phyloP scores from a whole-genome alignment of 2,797 vertebrate species.

The Ibycter americanus region DNA sequence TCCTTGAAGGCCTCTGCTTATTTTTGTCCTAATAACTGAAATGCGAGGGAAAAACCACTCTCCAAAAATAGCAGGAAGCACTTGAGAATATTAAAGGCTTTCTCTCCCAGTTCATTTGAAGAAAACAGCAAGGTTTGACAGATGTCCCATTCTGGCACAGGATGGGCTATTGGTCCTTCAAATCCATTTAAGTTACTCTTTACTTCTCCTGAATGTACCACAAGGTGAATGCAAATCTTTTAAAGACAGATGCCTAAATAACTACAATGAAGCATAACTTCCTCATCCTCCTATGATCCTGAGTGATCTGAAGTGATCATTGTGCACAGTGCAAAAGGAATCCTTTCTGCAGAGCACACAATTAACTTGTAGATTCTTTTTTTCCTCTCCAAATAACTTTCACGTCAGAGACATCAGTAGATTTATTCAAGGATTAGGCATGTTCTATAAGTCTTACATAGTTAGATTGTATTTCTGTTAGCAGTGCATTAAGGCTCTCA shows the following conservation, averaged over 20 bases:
- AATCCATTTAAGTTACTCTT: background rate
- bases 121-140: background rate
- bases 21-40: background rate
- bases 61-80: background rate
- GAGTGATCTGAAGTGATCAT: fast-evolving
- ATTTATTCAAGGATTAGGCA: background rate
- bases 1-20: background rate
- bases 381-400: background rate
- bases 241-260: background rate
- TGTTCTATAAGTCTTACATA: background rate
- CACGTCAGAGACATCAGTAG: background rate
- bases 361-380: background rate
- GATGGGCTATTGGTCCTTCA: background rate
- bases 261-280: background rate
- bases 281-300: background rate
- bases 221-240: background rate
- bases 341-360: background rate
- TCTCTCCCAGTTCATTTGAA: background rate
- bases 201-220: background rate
- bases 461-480: background rate
- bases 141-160: background rate
- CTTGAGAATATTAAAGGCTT: background rate
- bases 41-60: background rate
- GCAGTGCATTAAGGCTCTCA: background rate
- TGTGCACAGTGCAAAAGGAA: background rate